Conservation (phyloP, 2,113 vertebrate species). For the Oncorhynchus nerka region DNA sequence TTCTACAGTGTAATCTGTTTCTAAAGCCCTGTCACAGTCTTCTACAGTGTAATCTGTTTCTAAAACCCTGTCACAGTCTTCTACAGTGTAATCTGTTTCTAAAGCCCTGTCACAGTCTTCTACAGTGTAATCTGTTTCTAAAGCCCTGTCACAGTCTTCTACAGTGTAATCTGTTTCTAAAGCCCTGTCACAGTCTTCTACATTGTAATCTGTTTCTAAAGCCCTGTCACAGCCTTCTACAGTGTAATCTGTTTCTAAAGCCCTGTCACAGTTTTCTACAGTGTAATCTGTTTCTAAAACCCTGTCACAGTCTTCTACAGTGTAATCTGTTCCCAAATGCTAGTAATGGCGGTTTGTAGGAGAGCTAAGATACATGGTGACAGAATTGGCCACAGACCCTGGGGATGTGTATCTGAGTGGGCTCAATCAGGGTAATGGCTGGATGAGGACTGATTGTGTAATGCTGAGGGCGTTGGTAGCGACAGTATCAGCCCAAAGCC, state of each 20-base stretch:
- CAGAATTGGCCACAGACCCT: constrained; percentile 17
- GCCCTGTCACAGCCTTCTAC: no score
- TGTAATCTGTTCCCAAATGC: constrained; percentile 19
- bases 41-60: constrained; percentile 26
- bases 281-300: no score
- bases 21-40: constrained; percentile 49
- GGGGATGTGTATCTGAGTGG: constrained; percentile 33
- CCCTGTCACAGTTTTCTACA: no score
- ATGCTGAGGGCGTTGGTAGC: not conserved
- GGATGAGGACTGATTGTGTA: constrained; percentile 26
- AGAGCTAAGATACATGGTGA: constrained; percentile 35
- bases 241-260: no score
- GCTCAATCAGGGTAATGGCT: constrained; percentile 30
- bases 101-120: constrained; percentile 48
- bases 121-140: constrained; percentile 39
- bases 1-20: constrained; percentile 30
- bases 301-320: no score
- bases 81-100: constrained; percentile 34
- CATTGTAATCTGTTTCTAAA: no score
- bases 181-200: no score
- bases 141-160: constrained; percentile 41
- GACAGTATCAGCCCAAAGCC: not conserved
- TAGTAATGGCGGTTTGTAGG: constrained; percentile 39
- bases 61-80: not conserved
- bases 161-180: constrained; percentile 13